Percentiles rank a stretch among this genome's conserved stretches.
These are phyloP conservation scores for Agrypnus murinus DNA, from an alignment of 2,888 invertebrate genomes.

Conservation along the genomic window DNA sequence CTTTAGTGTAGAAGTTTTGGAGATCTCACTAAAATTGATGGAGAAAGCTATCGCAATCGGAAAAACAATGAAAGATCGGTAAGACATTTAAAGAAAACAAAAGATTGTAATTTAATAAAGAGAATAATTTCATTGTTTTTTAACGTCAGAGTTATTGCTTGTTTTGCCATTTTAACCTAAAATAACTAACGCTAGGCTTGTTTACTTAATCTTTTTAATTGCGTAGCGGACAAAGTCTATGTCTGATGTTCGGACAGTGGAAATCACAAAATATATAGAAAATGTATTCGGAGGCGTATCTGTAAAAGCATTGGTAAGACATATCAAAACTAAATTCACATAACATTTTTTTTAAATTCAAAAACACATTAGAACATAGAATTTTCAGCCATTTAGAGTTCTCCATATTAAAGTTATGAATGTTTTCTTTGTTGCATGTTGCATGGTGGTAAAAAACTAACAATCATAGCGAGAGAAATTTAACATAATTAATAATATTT, in stretches of 20 bases:
- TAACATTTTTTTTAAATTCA: neutral
- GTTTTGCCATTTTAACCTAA: neutral
- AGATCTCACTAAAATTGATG: conserved; percentile 75
- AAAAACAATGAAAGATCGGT: conserved; percentile 59
- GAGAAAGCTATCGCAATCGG: conserved; percentile 65
- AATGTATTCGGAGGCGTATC: conserved; percentile 76
- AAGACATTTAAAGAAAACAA: conserved; percentile 53
- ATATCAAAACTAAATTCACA: conserved; percentile 40
- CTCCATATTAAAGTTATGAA: conserved; percentile 5
- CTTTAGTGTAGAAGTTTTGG: conserved; percentile 77
- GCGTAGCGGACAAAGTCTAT: conserved; percentile 74
- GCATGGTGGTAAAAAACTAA: conserved; percentile 53
- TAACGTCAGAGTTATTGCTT: neutral
- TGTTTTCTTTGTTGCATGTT: conserved; percentile 50
- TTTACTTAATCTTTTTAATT: conserved; percentile 56
- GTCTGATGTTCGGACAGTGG: conserved; percentile 68
- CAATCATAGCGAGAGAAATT: conserved; percentile 64
- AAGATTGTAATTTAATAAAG: no score
- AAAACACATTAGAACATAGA: neutral
- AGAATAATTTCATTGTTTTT: neutral
- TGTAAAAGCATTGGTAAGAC: conserved; percentile 78
- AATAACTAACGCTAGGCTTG: conserved; percentile 32
- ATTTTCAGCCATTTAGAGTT: conserved; percentile 11
- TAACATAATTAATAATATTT: conserved; percentile 59
- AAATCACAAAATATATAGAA: conserved; percentile 66